A percentile compares a stretch with the other conserved stretches of the same genome.
Evolutionary conservation across 1,140 invertebrate species (phyloP).

Genomic region (Apocrypta bakeri): DNA sequence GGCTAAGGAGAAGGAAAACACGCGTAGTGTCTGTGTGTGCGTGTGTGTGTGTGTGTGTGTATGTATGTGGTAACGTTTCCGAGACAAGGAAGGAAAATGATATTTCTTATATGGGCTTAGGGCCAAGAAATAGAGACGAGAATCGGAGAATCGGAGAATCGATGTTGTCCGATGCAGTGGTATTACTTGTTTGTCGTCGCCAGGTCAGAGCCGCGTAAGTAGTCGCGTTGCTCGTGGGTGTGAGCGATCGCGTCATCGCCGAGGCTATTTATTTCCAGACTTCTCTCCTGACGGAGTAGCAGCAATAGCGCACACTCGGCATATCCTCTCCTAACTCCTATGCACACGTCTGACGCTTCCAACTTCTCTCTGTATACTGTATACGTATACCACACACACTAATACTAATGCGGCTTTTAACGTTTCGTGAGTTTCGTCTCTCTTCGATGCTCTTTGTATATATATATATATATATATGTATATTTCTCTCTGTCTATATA

Average conservation of each 20-base stretch:
- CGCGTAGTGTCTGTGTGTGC: no score
- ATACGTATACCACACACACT: neutral
- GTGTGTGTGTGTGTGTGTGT: no score
- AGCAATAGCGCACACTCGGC: neutral
- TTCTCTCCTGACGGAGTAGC: neutral
- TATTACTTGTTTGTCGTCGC: neutral
- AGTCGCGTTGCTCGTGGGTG: neutral
- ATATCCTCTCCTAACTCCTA: neutral
- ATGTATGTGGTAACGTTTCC: no score
- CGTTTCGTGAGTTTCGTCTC: no score
- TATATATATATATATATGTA: no score
- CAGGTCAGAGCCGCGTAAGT: neutral
- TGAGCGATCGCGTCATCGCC: conserved; percentile 9
- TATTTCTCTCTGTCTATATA: no score
- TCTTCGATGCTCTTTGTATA: no score
- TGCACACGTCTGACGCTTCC: neutral
- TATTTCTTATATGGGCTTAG: neutral
- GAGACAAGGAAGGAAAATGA: neutral
- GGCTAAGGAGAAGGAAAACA: no score
- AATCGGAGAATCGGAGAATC: no score
- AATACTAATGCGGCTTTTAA: no score
- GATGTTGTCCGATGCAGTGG: neutral
- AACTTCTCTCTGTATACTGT: neutral
- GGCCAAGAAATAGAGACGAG: neutral
- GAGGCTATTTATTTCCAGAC: conserved; percentile 6